Percentiles rank a stretch among this genome's conserved stretches.
These are phyloP conservation scores for Agriopis marginaria DNA, from an alignment of 2,888 invertebrate species.

Conservation along the genomic window DNA sequence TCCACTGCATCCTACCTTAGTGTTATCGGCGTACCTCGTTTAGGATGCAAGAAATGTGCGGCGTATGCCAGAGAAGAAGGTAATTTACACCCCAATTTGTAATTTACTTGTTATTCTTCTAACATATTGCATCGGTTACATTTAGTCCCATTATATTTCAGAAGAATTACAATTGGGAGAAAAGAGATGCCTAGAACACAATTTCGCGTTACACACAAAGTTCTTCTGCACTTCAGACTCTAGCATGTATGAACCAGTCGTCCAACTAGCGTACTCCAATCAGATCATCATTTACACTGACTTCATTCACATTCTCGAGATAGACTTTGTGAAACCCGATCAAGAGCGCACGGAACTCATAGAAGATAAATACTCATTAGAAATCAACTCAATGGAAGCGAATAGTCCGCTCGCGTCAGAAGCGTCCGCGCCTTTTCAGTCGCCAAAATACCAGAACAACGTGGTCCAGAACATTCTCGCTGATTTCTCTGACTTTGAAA, in stretches of 20 bases:
- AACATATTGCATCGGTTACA: background rate
- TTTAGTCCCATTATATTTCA: constrained; percentile 9
- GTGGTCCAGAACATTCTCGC: constrained; percentile 87
- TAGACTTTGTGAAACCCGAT: constrained; percentile 83
- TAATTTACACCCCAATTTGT: constrained; percentile 35
- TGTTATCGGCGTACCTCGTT: constrained; percentile 86
- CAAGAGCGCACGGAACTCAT: constrained; percentile 64
- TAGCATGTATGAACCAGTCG: constrained; percentile 90
- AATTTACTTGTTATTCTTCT: background rate
- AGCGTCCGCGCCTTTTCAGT: constrained; percentile 78
- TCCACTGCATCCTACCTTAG: constrained; percentile 83
- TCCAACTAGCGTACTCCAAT: constrained; percentile 89
- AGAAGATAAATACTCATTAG: constrained; percentile 72
- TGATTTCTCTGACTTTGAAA: constrained; percentile 88
- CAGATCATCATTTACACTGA: constrained; percentile 94
- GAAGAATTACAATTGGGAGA: constrained; percentile 47
- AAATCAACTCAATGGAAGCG: constrained; percentile 68
- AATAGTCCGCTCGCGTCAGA: constrained; percentile 74
- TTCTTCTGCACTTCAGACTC: constrained; percentile 96
- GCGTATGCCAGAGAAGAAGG: constrained; percentile 83
- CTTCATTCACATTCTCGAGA: constrained; percentile 92
- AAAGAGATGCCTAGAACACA: constrained; percentile 94
- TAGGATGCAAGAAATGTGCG: constrained; percentile 88
- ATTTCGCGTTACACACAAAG: constrained; percentile 96
- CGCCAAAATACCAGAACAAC: constrained; percentile 83